Evolutionary conservation across 92 coral and sea anemone genomes (phyloP).

Genomic region (Phenganax marumi): DNA sequence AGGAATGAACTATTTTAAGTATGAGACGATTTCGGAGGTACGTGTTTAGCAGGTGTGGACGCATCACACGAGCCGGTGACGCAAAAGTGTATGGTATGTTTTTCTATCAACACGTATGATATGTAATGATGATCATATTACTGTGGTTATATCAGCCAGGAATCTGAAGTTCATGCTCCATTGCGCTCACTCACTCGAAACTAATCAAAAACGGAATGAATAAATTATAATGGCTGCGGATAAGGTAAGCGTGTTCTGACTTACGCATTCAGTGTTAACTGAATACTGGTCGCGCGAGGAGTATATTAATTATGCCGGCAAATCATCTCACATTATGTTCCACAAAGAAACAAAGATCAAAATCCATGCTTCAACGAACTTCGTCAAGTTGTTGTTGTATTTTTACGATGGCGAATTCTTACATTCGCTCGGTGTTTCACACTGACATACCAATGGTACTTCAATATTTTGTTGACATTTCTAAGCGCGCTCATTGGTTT

Average conservation of each 20-base stretch:
- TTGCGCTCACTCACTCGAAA: background rate
- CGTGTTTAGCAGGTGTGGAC: background rate
- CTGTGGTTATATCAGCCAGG: background rate
- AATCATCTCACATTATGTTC: background rate
- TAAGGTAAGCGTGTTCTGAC: constrained; percentile 18
- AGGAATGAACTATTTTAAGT: background rate
- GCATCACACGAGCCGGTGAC: background rate
- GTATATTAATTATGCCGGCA: constrained; percentile 2
- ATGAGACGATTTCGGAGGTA: background rate
- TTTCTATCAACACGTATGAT: background rate
- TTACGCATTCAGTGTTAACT: background rate
- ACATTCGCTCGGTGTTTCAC: constrained; percentile 9
- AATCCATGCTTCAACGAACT: constrained; percentile 7
- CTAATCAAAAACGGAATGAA: background rate
- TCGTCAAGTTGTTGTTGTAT: constrained; percentile 3
- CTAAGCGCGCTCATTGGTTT: no score
- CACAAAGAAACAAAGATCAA: constrained; percentile 8
- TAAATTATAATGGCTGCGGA: constrained; percentile 35
- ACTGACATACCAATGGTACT: constrained; percentile 19
- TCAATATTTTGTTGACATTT: background rate
- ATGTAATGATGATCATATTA: constrained; percentile 1
- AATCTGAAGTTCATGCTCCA: background rate
- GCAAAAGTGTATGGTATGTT: background rate
- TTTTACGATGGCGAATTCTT: constrained; percentile 11
- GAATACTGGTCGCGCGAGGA: background rate